Evolutionary conservation across 2,888 invertebrate species (phyloP), one percentile per base, ranked within the genome.

Genomic region (Athalia circularis): DNA sequence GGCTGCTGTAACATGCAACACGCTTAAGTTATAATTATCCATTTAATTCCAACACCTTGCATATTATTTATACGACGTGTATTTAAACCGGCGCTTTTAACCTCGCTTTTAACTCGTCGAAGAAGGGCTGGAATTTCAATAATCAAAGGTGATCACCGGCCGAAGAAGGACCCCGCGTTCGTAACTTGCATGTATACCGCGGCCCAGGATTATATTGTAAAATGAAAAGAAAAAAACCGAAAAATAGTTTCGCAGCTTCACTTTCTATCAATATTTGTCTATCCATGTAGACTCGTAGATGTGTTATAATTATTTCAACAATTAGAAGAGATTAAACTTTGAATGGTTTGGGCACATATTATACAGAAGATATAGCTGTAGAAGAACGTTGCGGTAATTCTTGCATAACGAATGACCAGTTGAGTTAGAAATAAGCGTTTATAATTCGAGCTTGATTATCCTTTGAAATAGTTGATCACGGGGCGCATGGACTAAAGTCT

Each of bases 401-500:
- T n/a, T 45, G 8, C 50, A 59, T 64, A 75, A 75, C 64, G 75
- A 75, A 75, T 64, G 75, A 62, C 50, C 48, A 13, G 45, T 75
- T 29, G 75, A 75, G 62, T 75, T 75, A 52, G 62, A 75, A 75
- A 75, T 29, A 29, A 29, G 52, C 62, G 64, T 75, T 75, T 64
- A 75, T 61, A 75, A 75, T 75, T 62, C 29, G 50, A 29, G 52
- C 59, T 75, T 75, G 62, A 75, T 75, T 75, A 62, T 61, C 64
- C 72, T 72, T 59, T 72, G 72, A 72, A 43, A 59, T 3, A 13
- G 11, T 62, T 45, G n/a, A 43, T 59, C 15, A 6, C 47, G 72
- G 47, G 72, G 72, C 72, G 57, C 47, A 57, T 13, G 29, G 29
- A 72, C 59, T 72, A 45, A 72, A 72, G 72, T 72, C 72, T 72